Base-by-base conservation (phyloP, 2,797 vertebrate species). In the Acipenser transmontanus region DNA sequence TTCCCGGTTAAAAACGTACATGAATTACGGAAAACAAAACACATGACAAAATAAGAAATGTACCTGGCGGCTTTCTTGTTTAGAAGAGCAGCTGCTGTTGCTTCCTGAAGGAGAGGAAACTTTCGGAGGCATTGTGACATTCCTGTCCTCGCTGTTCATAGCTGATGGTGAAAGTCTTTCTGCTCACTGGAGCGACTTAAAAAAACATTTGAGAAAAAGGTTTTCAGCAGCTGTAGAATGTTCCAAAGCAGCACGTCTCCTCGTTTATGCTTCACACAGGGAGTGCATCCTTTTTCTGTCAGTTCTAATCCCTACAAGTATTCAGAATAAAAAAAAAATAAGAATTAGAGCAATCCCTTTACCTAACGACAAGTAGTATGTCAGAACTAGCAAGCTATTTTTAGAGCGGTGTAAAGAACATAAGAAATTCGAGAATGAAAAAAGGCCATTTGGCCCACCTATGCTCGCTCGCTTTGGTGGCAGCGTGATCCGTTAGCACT, bases 41-140 rank as follows among this genome's bases (percentile, higher is more conserved):
- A 8, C 57, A 67, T 59, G 57, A 66, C 20, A 49, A 67, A 1
- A 8, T 67, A 2, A 9, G 7, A 10, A 62, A 69, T 62, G 85
- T 91, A 99, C 97, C 95, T 98, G 96, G 70, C 94, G 88, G 80
- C 93, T 94, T 80, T 93, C 95, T 59, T 94, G 92, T 83, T 96
- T 98, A 69, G 95, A 98, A 7, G 95, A 98, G 75, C 93, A 93
- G 87, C 93, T 98, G 83, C 96, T 98, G 67, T 93, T 96, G 84
- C 96, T 99, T 81, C 92, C 91, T 49, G 96, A 98, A 75, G 93
- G 86, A 65, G 94, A 97, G 47, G 94, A 85, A 83, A 95, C 86
- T 82, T 94, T 98, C 79, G 95, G 95, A 61, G 96, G 91, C 82
- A 92, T 91, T 63, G 78, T 80, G 1, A 91, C 86, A 77, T 76